A percentile compares a stretch with the other conserved stretches of the same genome.
These are phyloP conservation scores for Orthochromis malagaraziensis DNA, from an alignment of 2,113 vertebrate species.

Conservation along the genomic window DNA sequence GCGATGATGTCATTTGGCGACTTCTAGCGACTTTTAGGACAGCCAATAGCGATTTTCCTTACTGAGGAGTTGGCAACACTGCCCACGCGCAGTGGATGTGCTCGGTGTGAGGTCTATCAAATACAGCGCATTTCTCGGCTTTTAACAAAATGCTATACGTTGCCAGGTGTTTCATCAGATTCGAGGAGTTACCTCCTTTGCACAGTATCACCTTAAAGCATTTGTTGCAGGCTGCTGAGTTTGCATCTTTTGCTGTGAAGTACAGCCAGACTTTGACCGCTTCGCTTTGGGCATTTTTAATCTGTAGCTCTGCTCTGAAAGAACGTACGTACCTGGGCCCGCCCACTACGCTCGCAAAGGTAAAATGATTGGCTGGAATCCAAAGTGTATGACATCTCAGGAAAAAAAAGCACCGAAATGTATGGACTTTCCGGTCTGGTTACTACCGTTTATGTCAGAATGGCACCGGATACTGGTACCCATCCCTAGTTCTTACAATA, in stretches of 20 bases:
- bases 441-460: background rate
- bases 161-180: background rate
- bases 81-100: background rate
- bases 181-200: accelerated
- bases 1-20: too few relatives aligned
- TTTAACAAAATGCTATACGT: background rate
- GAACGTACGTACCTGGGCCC: accelerated
- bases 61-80: too few relatives aligned
- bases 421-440: background rate
- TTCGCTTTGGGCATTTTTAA: background rate
- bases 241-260: background rate
- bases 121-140: accelerated
- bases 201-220: background rate
- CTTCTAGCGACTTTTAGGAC: too few relatives aligned
- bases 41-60: too few relatives aligned
- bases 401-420: background rate
- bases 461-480: background rate
- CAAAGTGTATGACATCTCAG: accelerated
- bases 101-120: accelerated
- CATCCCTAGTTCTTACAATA: background rate
- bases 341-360: background rate
- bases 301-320: background rate
- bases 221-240: background rate
- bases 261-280: background rate
- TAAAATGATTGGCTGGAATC: background rate